phyloP scores from a whole-genome alignment of 2,888 invertebrate genomes.

The Habrosyne pyritoides region DNA sequence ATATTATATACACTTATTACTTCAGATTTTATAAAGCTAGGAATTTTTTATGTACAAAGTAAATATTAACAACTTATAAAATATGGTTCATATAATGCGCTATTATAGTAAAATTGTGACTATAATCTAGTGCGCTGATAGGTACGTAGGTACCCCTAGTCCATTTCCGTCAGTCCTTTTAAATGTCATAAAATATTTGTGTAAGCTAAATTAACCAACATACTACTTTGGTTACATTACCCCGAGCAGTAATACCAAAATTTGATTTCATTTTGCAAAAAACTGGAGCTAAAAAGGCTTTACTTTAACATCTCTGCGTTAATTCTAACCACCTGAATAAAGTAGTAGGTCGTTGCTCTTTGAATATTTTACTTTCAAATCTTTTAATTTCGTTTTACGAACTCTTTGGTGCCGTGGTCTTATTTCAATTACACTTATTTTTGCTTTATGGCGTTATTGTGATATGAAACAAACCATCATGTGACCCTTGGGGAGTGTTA shows the following conservation, averaged over 20 bases:
- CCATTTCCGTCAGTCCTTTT: too few relatives aligned
- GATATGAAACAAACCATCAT: slow-evolving; percentile 20
- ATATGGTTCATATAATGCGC: too few relatives aligned
- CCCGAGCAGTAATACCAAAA: neutral
- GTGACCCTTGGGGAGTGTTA: slow-evolving; percentile 28
- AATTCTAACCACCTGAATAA: neutral
- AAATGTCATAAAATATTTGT: too few relatives aligned
- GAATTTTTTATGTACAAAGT: too few relatives aligned
- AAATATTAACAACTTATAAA: too few relatives aligned
- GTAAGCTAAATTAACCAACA: too few relatives aligned
- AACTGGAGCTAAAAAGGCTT: neutral
- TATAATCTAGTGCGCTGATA: too few relatives aligned
- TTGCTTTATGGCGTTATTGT: slow-evolving; percentile 25
- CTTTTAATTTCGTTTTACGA: neutral
- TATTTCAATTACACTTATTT: slow-evolving; percentile 13
- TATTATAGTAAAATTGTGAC: too few relatives aligned
- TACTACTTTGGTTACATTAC: neutral
- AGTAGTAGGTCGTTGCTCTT: neutral
- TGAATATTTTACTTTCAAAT: neutral
- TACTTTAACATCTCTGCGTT: neutral
- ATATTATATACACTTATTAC: too few relatives aligned
- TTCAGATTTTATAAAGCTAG: too few relatives aligned
- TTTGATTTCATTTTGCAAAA: neutral
- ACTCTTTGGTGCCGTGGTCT: neutral
- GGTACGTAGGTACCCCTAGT: too few relatives aligned